Evolutionary conservation across 2,797 vertebrate species (phyloP), one percentile per base, ranked within the genome.

Genomic region (Cheirogaleus major): DNA sequence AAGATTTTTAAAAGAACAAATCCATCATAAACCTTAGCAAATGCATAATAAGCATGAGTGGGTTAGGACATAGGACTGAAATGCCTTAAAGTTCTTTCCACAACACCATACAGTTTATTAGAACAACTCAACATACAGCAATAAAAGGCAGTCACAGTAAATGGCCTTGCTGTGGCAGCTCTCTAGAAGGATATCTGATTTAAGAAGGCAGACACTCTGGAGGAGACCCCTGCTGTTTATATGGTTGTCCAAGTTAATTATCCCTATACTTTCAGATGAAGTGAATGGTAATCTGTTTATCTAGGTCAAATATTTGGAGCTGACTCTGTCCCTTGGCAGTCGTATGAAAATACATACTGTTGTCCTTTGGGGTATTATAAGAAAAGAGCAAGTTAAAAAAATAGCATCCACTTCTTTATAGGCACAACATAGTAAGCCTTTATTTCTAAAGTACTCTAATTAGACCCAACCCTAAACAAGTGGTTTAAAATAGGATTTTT

Each of bases 191-290:
- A 23, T 35, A 67, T 83, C 91, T 96, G 89, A 95, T 86, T 83
- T 89, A 93, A 61, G 93, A 45, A 93, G 90, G 91, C 72, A 48
- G 75, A 96, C 83, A 59, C 73, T 70, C 23, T 50, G 57, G 89
- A 81, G 92, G 85, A 83, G 85, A 83, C 59, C 87, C 86, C 93
- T 89, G 95, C 83, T 87, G 92, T 94, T 89, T 94, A 94, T 79
- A 61, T 90, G 93, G 89, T 38, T 97, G 95, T 93, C 93, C 65
- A 70, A 96, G 92, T 97, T 93, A 95, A 97, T 97, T 95, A 96
- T 94, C 65, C 91, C 82, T 92, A 35, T 41, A 84, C 93, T 88
- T 95, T 61, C 89, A 72, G 82, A 96, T 83, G 88, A 89, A 95
- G 76, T 83, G 85, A 95, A 69, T 84, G 78, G 90, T 78, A 78